Evolutionary conservation across 2,888 invertebrate genomes (phyloP).

Genomic region (Pterostichus madidus): DNA sequence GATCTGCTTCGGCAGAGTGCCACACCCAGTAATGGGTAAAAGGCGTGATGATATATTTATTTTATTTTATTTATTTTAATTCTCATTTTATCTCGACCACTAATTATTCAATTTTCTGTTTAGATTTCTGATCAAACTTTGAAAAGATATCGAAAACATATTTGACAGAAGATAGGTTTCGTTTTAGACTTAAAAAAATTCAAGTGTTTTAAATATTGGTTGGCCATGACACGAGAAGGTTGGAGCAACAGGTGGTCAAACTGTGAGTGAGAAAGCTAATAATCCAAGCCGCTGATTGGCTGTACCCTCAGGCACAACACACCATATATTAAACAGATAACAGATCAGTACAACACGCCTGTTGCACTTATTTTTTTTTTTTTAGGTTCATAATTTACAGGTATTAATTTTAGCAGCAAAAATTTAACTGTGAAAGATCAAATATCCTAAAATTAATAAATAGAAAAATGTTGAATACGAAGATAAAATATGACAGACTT

Average conservation of each 20-base stretch:
- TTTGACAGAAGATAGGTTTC: too few species aligned
- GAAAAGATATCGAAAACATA: too few species aligned
- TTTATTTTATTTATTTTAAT: too few species aligned
- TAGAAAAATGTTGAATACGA: not conserved
- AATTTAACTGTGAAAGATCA: too few species aligned
- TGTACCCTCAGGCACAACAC: not conserved
- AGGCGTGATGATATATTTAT: too few species aligned
- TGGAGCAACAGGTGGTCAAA: constrained; percentile 32
- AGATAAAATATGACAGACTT: constrained; percentile 20
- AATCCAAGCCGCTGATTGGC: constrained; percentile 26
- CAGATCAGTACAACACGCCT: constrained; percentile 20
- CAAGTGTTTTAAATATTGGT: too few species aligned
- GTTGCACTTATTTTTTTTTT: not conserved
- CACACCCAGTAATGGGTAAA: too few species aligned
- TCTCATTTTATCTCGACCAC: too few species aligned
- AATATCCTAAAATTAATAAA: constrained; percentile 27
- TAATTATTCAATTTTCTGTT: too few species aligned
- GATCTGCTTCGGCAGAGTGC: too few species aligned
- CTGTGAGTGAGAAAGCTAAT: constrained; percentile 4
- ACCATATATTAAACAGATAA: constrained; percentile 23
- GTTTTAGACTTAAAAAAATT: too few species aligned
- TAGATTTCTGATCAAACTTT: too few species aligned
- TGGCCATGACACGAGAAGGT: constrained; percentile 16
- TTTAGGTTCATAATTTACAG: not conserved
- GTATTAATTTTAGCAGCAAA: constrained; percentile 12